These are phyloP conservation scores for Hippoglossus hippoglossus DNA, from an alignment of 2,797 vertebrate genomes.

Conservation along the genomic window DNA sequence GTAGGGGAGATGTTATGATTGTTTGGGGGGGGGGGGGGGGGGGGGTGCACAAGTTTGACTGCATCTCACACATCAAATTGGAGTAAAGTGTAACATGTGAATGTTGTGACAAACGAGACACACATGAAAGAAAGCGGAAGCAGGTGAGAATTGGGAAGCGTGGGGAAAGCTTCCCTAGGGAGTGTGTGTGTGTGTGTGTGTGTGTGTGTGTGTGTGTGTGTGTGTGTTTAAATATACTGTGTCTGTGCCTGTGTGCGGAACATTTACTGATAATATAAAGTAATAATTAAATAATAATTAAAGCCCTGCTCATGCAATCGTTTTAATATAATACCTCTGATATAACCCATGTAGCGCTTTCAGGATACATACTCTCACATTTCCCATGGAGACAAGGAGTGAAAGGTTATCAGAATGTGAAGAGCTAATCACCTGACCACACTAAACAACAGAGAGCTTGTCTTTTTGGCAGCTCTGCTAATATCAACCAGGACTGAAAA, in stretches of 20 bases:
- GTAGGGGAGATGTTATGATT: slow-evolving; percentile 55
- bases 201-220: slow-evolving; percentile 38
- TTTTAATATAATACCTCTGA: neutral
- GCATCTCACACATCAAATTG: slow-evolving; percentile 87
- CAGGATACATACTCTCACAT: slow-evolving; percentile 26
- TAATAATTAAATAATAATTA: neutral
- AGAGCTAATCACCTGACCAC: slow-evolving; percentile 15
- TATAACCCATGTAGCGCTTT: slow-evolving; percentile 8
- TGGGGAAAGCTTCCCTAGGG: slow-evolving; percentile 74
- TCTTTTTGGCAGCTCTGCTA: neutral
- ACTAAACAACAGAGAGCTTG: neutral
- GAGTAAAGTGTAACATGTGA: slow-evolving; percentile 84
- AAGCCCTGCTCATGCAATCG: neutral
- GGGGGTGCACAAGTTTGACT: slow-evolving; percentile 67
- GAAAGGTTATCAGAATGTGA: slow-evolving; percentile 19
- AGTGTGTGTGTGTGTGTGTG: slow-evolving; percentile 36
- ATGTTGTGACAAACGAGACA: slow-evolving; percentile 83
- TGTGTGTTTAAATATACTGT: slow-evolving; percentile 24
- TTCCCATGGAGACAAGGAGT: slow-evolving; percentile 31
- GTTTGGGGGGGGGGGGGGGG: slow-evolving; percentile 3
- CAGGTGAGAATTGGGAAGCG: slow-evolving; percentile 85
- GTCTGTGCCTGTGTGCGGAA: neutral
- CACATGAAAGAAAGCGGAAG: slow-evolving; percentile 78
- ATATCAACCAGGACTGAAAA: neutral
- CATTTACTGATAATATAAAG: too few relatives aligned